These are phyloP conservation scores for Noctua fimbriata DNA, from an alignment of 2,888 invertebrate genomes.

Conservation along the genomic window DNA sequence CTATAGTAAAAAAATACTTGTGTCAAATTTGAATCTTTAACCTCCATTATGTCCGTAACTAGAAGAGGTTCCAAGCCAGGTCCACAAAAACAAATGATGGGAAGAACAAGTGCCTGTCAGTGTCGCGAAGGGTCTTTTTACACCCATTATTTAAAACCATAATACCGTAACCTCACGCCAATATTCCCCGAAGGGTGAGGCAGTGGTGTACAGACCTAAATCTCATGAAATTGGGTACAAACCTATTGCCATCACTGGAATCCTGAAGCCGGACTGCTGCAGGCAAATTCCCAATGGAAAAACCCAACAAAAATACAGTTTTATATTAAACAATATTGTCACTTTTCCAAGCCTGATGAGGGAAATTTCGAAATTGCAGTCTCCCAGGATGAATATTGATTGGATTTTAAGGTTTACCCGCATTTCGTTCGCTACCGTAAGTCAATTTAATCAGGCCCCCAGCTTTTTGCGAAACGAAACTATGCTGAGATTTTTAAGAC, in stretches of 20 bases:
- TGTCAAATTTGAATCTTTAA: no score
- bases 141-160: neutral
- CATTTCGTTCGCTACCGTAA: conserved; percentile 34
- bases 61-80: no score
- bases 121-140: no score
- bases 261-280: neutral
- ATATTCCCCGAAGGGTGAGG: neutral
- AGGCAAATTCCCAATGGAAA: neutral
- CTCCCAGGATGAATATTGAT: conserved; percentile 51
- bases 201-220: neutral
- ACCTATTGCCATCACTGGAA: neutral
- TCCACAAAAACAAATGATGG: no score
- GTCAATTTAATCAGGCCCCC: conserved; percentile 44
- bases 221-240: neutral
- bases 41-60: no score
- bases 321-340: conserved; percentile 9
- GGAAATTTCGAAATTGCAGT: conserved; percentile 41
- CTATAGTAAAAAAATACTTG: no score
- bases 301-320: neutral
- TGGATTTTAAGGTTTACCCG: conserved; percentile 38
- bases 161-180: neutral
- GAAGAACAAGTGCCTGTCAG: no score
- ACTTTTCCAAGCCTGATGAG: conserved; percentile 11
- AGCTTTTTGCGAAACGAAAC: conserved; percentile 29
- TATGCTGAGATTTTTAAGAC: conserved; percentile 13